Base-by-base conservation (phyloP, 1,140 invertebrate species). In the Ladona fulva region DNA sequence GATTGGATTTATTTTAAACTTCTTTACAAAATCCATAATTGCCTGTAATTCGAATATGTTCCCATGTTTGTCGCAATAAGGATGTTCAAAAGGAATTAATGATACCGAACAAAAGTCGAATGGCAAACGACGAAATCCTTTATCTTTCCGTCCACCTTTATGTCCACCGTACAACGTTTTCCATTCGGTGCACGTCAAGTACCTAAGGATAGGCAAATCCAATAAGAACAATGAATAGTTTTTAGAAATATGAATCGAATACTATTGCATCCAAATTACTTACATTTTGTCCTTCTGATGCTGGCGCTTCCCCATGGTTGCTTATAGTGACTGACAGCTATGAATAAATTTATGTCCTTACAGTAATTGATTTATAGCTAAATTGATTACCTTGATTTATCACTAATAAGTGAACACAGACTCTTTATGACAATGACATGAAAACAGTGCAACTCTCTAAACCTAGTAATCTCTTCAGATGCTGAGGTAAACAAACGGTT, bases 271-370 rank as follows among this genome's bases (percentile, higher is more conserved):
- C 8, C 19, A 14, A 16, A 78, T 75, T 77, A 86, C 85, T 88
- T 88, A 97, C 95, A 99, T 92, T 91, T 98, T 99, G 89, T 99
- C 97, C 84, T 97, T 97, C 83, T 98, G 97, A 89, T 99, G 97
- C 83, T 99, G 97, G 84, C 95, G 89, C 89, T 98, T 98, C 78
- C 97, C 97, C 97, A 99, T 99, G 1, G 29, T 37, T 37, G 29
- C 29, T 37, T 37, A 1, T 37, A 5, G 29, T 37, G 8, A 37
- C 8, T 37, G 29, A 37, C 29, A 37, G 29, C 29, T 37, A 37
- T 5, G 29, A 37, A 8, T 37, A 37, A 37, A 37, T 37, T 8
- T 37, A 5, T 37, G 3, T 37, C 29, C 29, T 5, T 8, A 37
- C 29, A 37, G 8, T 8, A 5, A 37, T 37, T 1, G 29, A 37